These are phyloP conservation scores for Caenorhabditis japonica DNA, from an alignment of 2,888 invertebrate genomes.

Conservation along the genomic window DNA sequence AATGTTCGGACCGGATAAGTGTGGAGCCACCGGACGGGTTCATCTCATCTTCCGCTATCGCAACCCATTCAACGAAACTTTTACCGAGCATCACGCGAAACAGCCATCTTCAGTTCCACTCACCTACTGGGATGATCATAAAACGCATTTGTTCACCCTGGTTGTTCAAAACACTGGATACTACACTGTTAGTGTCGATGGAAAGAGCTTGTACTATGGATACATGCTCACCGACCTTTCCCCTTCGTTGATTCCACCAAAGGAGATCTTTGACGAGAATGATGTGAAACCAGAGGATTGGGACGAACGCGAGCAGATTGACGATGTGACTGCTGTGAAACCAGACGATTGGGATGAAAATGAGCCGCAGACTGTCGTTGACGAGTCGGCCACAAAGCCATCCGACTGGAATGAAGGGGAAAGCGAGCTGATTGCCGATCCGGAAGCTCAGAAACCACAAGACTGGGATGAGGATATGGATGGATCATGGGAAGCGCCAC, in stretches of 20 bases:
- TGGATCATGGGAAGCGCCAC: slow-evolving; percentile 96
- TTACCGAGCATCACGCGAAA: slow-evolving; percentile 92
- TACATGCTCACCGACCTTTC: slow-evolving; percentile 70
- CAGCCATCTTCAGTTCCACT: slow-evolving; percentile 84
- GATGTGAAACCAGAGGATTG: slow-evolving; percentile 89
- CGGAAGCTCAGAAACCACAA: slow-evolving; percentile 87
- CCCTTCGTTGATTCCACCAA: slow-evolving; percentile 94
- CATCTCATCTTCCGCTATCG: slow-evolving; percentile 93
- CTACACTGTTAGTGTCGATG: slow-evolving; percentile 87
- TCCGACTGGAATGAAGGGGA: slow-evolving; percentile 85
- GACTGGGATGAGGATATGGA: slow-evolving; percentile 99
- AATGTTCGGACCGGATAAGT: slow-evolving; percentile 99
- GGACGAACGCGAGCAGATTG: slow-evolving; percentile 84
- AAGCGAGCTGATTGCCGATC: slow-evolving; percentile 86
- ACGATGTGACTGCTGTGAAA: slow-evolving; percentile 82
- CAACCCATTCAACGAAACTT: slow-evolving; percentile 90
- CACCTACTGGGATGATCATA: slow-evolving; percentile 86
- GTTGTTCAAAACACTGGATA: slow-evolving; percentile 86
- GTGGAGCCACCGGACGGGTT: slow-evolving; percentile 93
- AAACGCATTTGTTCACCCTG: slow-evolving; percentile 89
- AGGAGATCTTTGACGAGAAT: slow-evolving; percentile 91
- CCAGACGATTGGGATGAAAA: slow-evolving; percentile 91
- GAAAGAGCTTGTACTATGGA: slow-evolving; percentile 78
- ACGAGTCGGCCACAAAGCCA: slow-evolving; percentile 70
- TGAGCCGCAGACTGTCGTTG: slow-evolving; percentile 88